A percentile compares a stretch with the other conserved stretches of the same genome.
Evolutionary conservation across 2,113 vertebrate genomes (phyloP).

Genomic region (Phaethon lepturus): DNA sequence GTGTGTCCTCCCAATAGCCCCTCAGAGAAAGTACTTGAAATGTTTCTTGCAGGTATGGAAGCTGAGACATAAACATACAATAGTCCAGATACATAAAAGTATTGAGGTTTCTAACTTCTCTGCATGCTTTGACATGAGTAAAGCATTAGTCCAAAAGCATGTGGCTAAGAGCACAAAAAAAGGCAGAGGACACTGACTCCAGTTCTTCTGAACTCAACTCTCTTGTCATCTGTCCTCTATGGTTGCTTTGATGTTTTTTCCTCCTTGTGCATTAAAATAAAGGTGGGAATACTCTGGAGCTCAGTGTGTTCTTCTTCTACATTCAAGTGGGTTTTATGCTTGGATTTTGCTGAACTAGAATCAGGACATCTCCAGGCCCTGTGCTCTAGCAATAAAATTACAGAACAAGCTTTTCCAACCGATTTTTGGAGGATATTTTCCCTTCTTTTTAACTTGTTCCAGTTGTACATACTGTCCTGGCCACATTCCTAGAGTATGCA

Average conservation of each 20-base stretch:
- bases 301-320: background rate
- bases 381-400: background rate
- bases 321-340: background rate
- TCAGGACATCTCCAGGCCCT: background rate
- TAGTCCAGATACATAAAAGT: background rate
- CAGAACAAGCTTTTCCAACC: background rate
- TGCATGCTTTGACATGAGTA: background rate
- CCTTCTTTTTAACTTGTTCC: conserved; percentile 40
- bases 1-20: background rate
- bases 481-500: background rate
- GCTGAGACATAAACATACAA: background rate
- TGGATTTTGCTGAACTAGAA: background rate
- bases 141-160: background rate
- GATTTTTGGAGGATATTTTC: background rate
- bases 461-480: conserved; percentile 48
- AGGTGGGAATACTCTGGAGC: background rate
- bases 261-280: background rate
- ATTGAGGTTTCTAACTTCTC: background rate
- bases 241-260: background rate
- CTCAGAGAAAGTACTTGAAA: background rate
- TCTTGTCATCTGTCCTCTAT: background rate
- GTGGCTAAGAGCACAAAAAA: background rate
- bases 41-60: background rate
- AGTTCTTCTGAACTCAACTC: background rate
- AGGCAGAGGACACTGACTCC: background rate